Percentiles rank a stretch among this genome's conserved stretches.
These are phyloP conservation scores for Autographa gamma DNA, from an alignment of 2,888 invertebrate species.

Conservation along the genomic window DNA sequence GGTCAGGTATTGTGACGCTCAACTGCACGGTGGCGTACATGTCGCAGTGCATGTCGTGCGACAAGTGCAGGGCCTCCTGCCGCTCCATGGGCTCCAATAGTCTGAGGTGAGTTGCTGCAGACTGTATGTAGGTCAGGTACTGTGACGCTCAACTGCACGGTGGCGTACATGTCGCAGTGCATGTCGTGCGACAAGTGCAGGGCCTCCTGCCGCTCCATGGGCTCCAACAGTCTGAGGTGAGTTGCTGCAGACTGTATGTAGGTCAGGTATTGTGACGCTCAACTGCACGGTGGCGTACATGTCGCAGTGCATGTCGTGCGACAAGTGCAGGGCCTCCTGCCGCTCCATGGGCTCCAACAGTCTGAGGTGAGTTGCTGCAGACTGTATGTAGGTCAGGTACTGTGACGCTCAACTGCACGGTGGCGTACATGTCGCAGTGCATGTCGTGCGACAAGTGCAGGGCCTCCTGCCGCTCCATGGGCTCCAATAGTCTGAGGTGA, in stretches of 20 bases:
- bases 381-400: too few relatives aligned
- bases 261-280: too few relatives aligned
- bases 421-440: constrained; percentile 96
- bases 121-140: too few relatives aligned
- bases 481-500: constrained; percentile 91
- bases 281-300: constrained; percentile 98
- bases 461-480: constrained; percentile 94
- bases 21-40: constrained; percentile 98
- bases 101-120: constrained; percentile 80
- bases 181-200: constrained; percentile 96
- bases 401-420: constrained; percentile 96
- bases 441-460: constrained; percentile 96
- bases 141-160: constrained; percentile 96
- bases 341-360: constrained; percentile 94
- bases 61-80: constrained; percentile 95
- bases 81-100: constrained; percentile 94
- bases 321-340: constrained; percentile 95
- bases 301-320: constrained; percentile 96
- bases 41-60: constrained; percentile 96
- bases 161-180: constrained; percentile 96
- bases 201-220: constrained; percentile 94
- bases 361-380: constrained; percentile 80
- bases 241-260: too few relatives aligned
- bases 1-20: too few relatives aligned
- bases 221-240: constrained; percentile 91